Evolutionary conservation across 2,113 vertebrate species (phyloP).

Genomic region (Dolichotis patagonum): DNA sequence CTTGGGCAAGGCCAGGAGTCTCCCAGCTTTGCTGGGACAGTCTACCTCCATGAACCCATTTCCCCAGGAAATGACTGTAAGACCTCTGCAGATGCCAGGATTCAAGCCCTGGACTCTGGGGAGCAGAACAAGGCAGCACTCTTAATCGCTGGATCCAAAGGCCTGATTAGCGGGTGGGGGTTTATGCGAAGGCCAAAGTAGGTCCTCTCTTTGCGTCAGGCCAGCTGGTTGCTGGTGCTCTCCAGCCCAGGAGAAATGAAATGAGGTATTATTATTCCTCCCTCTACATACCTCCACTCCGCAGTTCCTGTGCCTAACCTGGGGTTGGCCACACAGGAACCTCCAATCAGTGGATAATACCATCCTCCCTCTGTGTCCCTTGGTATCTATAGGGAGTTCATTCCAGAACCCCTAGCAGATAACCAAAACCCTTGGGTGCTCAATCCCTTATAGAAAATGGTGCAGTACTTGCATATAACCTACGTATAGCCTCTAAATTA

Average conservation of each 20-base stretch:
- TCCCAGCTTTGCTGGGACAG: neutral
- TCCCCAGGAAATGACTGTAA: neutral
- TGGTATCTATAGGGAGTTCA: neutral
- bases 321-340: too few relatives aligned
- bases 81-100: neutral
- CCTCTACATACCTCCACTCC: neutral
- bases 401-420: neutral
- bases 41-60: neutral
- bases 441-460: neutral
- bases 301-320: neutral
- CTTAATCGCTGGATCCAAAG: neutral
- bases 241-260: neutral
- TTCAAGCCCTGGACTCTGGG: neutral
- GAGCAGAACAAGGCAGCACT: neutral
- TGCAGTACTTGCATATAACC: too few relatives aligned
- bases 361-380: neutral
- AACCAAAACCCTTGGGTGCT: neutral
- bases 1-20: neutral
- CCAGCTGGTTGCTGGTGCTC: too few relatives aligned
- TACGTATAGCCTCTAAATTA: too few relatives aligned
- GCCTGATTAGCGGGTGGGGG: neutral
- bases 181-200: accelerated
- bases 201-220: neutral
- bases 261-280: neutral
- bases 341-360: too few relatives aligned